Evolutionary conservation across 2,888 invertebrate species (phyloP).

Genomic region (Arge pagana): DNA sequence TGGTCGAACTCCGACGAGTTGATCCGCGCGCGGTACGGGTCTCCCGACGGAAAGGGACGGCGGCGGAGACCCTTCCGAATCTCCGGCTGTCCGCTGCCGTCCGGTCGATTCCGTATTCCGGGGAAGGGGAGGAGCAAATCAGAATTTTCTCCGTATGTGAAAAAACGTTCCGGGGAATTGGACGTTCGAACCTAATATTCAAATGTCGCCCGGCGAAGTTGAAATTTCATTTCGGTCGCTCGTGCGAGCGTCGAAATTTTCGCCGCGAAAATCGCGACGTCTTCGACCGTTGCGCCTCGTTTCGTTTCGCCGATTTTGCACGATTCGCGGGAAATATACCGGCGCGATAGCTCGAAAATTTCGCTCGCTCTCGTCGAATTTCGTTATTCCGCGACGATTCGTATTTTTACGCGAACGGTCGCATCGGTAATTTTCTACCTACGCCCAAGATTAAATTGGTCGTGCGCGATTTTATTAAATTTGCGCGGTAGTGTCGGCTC

Average conservation of each 20-base stretch:
- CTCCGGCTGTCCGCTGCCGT: conserved; percentile 2
- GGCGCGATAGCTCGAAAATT: too few relatives aligned
- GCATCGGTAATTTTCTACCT: too few relatives aligned
- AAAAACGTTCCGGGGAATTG: conserved; percentile 13
- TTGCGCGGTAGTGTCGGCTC: conserved; percentile 54
- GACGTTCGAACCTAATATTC: conserved; percentile 51
- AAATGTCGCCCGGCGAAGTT: conserved; percentile 44
- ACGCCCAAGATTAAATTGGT: conserved; percentile 43
- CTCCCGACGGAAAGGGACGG: neutral
- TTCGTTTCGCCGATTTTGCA: too few relatives aligned
- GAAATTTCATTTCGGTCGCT: conserved; percentile 44
- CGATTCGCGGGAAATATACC: too few relatives aligned
- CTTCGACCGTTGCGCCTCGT: too few relatives aligned
- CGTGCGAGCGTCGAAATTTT: too few relatives aligned
- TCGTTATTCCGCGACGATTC: too few relatives aligned
- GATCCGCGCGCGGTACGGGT: neutral
- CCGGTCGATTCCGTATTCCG: neutral
- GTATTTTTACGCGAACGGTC: too few relatives aligned
- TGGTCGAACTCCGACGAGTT: too few relatives aligned
- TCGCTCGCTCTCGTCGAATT: too few relatives aligned
- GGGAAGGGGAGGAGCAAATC: conserved; percentile 8
- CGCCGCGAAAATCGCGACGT: conserved; percentile 43
- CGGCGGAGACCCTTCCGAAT: conserved; percentile 2
- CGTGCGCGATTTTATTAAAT: conserved; percentile 57
- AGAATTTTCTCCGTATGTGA: conserved; percentile 17